A percentile compares a stretch with the other conserved stretches of the same genome.
Conservation (phyloP, 1,140 invertebrate genomes). For the Papilio dardanus region DNA sequence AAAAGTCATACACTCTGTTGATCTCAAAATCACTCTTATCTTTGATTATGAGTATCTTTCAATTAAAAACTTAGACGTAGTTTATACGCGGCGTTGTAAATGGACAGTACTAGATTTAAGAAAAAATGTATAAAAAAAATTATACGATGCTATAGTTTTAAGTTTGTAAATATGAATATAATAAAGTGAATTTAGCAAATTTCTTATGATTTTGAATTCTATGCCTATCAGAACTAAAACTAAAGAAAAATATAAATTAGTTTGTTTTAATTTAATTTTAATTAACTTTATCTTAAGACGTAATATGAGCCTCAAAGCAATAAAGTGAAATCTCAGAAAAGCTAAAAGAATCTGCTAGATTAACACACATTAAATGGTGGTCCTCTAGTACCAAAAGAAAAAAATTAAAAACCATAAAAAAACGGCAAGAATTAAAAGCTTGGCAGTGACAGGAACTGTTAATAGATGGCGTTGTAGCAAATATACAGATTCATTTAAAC, state of each 20-base stretch:
- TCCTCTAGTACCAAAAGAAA: no score
- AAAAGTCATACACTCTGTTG: slow-evolving; percentile 26
- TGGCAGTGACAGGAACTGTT: not conserved
- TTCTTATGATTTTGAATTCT: slow-evolving; percentile 40
- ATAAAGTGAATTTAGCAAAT: slow-evolving; percentile 72
- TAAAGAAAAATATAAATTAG: no score
- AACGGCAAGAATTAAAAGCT: not conserved
- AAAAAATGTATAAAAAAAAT: slow-evolving; percentile 68
- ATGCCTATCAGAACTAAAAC: not conserved
- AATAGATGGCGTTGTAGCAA: slow-evolving; percentile 4
- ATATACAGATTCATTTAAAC: not conserved
- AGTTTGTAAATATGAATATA: slow-evolving; percentile 76
- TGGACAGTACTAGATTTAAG: slow-evolving; percentile 75
- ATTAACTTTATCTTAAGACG: no score
- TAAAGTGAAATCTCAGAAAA: no score
- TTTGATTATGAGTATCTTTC: slow-evolving; percentile 39
- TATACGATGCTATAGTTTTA: slow-evolving; percentile 64
- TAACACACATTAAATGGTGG: no score
- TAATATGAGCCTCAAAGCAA: no score
- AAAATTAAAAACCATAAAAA: not conserved
- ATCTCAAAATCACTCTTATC: slow-evolving; percentile 34
- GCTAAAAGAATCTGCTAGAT: no score
- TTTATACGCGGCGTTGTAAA: slow-evolving; percentile 64
- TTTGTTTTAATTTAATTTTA: no score
- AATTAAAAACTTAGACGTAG: slow-evolving; percentile 50